Evolutionary conservation across 2,797 vertebrate species (phyloP), one percentile per base, ranked within the genome.

Genomic region (Novumbra hubbsi): DNA sequence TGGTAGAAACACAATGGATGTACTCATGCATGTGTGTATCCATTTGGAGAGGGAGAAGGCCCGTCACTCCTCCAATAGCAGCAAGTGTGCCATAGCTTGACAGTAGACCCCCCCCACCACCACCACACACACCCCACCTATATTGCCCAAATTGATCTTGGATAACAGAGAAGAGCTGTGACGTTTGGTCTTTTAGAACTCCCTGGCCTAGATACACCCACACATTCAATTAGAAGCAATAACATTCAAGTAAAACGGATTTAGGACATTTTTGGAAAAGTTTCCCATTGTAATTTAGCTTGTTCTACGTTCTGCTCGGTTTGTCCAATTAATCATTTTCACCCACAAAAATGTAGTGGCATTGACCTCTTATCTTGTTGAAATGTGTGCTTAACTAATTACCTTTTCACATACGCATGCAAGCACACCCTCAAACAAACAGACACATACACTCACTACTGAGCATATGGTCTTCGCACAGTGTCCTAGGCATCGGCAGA

Each of bases 401-500:
- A 12, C 41, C 41, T 45, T 45, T 45, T 30, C 70, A 87, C 83
- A 90, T 9, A 55, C 76, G 86, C 83, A 90, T 9, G 55, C 76
- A 84, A 84, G 86, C 83, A 90, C 12, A 55, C 77, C 86, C 83
- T 90, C 12, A 84, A 84, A 86, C 83, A 90, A 7, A 52, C 75
- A 86, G 83, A 89, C 11, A 55, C 76, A 63, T 32, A 45, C 71
- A 57, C 73, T 28, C 73, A 73, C 72, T 55, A 66, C 48, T 82
- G 84, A 93, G 88, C 95, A 95, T 94, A 95, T 95, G 95, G 92
- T 85, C 87, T 90, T 88, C 86, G 84, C 0, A 79, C 88, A 88
- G 91, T 82, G 75, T 83, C 77, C 82, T 79, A 85, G 83, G 81
- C 64, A 66, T 66, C 66, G 52, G 32, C 68, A 72, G 74, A 81